Evolutionary conservation across 2,888 invertebrate genomes (phyloP), one percentile per base, ranked within the genome.

Genomic region (Troilus luridus): DNA sequence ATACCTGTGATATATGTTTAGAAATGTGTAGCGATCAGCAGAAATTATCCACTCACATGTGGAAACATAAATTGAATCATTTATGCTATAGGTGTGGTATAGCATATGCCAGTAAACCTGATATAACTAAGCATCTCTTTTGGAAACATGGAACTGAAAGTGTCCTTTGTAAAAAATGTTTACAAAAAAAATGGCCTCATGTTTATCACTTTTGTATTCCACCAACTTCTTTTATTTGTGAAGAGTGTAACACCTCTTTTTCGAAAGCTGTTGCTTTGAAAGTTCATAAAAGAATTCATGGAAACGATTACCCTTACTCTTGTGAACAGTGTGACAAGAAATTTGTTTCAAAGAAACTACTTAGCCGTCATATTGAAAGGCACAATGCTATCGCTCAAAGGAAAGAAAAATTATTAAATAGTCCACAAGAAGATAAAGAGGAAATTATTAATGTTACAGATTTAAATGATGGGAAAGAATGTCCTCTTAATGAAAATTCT

Each of bases 91-190:
- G 98, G 56, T 98, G 98, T 94, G 97, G 97, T 62, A 97, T 98
- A 92, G 96, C 98, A 0, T 98, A 98, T 94, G 96, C 97, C 93
- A 98, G 98, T 94, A 98, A 98, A 94, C 96, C 96, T 91, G 98
- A 98, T 93, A 98, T 98, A 92, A 97, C 97, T 24, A 97, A 97
- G 93, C 98, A 98, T 94, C 95, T 98, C 91, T 98, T 98, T 94
- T 98, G 98, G 98, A 98, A 98, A 94, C 98, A 98, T 94, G 98
- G 98, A 54, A 98, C 98, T 5, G 97, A 98, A 93, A 98, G 98
- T 94, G 96, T 97, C 6, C 94, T 96, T 64, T 98, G 98, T 94
- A 97, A 97, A 94, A 96, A 96, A 93, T 98, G 98, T 94, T 94
- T 98, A 90, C 97, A 98, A 93, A 98, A 98, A 93, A 98, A 98